Conservation (phyloP, 2,888 invertebrate genomes). For the Calliphora vomitoria region DNA sequence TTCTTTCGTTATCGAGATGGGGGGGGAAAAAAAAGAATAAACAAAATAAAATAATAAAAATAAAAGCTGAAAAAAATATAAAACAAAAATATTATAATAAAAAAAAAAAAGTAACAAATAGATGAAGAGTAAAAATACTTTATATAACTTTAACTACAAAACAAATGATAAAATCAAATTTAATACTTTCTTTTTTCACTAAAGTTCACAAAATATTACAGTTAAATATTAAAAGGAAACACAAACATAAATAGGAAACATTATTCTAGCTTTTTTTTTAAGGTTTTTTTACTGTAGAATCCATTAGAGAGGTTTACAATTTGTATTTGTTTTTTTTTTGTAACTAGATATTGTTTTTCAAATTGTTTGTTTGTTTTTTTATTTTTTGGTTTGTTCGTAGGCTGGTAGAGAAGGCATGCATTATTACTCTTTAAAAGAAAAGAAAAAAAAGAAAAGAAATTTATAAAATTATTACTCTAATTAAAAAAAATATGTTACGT, state of each 20-base stretch:
- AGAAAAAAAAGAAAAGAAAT: constrained; percentile 61
- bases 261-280: constrained; percentile 43
- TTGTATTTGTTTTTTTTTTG: neutral
- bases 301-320: constrained; percentile 13
- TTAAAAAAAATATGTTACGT: constrained; percentile 53
- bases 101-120: neutral
- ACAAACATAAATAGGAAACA: constrained; percentile 48
- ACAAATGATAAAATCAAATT: neutral
- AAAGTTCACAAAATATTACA: constrained; percentile 54
- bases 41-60: constrained; percentile 39
- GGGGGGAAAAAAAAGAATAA: neutral
- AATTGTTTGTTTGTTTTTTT: constrained; percentile 12
- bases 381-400: constrained; percentile 25
- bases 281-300: constrained; percentile 53
- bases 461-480: constrained; percentile 59
- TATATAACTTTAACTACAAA: constrained; percentile 44
- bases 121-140: neutral
- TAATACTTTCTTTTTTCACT: constrained; percentile 28
- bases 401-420: constrained; percentile 59
- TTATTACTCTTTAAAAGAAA: constrained; percentile 67
- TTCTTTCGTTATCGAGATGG: constrained; percentile 55
- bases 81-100: constrained; percentile 49
- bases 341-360: constrained; percentile 30
- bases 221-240: constrained; percentile 54
- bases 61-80: constrained; percentile 65